Conservation (phyloP, 2,113 vertebrate species). For the Mus pahari region DNA sequence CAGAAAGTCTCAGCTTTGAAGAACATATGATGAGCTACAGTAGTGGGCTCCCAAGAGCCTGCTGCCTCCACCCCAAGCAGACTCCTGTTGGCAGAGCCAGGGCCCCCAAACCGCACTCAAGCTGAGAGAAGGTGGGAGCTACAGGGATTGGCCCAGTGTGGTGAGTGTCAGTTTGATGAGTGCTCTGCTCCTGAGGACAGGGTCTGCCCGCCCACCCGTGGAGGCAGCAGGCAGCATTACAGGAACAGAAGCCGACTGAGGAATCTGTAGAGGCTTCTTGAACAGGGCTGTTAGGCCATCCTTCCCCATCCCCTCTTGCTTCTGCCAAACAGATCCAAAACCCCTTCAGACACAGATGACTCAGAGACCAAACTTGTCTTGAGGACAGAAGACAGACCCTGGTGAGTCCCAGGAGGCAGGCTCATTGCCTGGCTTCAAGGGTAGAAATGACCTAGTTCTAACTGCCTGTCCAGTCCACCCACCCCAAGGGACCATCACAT, state of each 20-base stretch:
- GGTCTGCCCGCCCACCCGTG: background rate
- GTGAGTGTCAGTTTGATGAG: background rate
- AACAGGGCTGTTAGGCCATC: background rate
- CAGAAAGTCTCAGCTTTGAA: background rate
- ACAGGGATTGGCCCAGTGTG: background rate
- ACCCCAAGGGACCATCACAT: background rate
- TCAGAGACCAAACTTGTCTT: background rate
- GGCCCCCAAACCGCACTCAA: too few relatives aligned
- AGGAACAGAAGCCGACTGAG: too few relatives aligned
- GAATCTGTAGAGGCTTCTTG: background rate
- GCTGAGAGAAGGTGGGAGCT: background rate
- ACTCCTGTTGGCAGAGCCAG: background rate
- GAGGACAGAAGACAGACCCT: background rate
- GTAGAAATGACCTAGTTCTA: background rate
- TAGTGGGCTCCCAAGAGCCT: background rate
- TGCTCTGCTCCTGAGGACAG: too few relatives aligned
- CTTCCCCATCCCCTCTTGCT: background rate
- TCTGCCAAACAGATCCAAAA: background rate
- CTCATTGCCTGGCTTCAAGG: background rate
- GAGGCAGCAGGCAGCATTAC: too few relatives aligned
- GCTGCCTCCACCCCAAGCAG: rapidly evolving
- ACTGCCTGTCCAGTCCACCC: background rate
- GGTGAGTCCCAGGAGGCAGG: background rate
- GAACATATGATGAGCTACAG: rapidly evolving
- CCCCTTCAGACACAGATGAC: background rate